Evolutionary conservation across 2,888 invertebrate species (phyloP), one percentile per base, ranked within the genome.

Genomic region (Arctia plantaginis): DNA sequence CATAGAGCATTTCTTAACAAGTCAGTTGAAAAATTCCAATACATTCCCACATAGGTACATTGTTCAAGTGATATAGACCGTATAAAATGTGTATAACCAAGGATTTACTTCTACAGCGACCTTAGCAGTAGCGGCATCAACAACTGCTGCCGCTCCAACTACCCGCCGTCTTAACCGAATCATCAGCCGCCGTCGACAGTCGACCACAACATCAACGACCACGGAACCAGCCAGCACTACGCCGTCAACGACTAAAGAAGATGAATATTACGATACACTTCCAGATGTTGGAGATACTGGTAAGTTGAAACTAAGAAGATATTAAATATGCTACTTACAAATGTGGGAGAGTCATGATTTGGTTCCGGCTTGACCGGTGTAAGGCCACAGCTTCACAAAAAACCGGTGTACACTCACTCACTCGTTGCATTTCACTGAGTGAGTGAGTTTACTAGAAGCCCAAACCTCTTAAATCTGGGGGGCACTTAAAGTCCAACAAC

Each of bases 201-300:
- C 82, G 0, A 66, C 82, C 10, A 81, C 86, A 23, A 82, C 84
- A 6, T 84, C 84, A 7, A 83, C 87, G 6, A 82, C 87, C 15
- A 30, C 62, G 15, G 62, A 27, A 18, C 30, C 62, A 62, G 18
- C 62, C 18, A 62, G 30, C 18, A 62, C 62, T 15, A 30, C 62
- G 62, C 62, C 4, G 0, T 87, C 86, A 13, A 81, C 88, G 0
- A 84, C 88, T 2, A 86, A 86, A 71, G 90, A 91, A 20, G 93
- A 92, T 75, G 94, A 94, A 51, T 62, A 62, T 62, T 15, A 62
- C 30, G 95, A 95, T 80, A 90, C 88, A 1, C 82, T 95, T 30
- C 93, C 93, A 78, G 92, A 94, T 69, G 90, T 93, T 72, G 93
- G 91, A 4, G 93, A 95, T 77, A 92, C 87, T 33, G 94, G 94